Percentiles rank a stretch among this genome's conserved stretches.
phyloP scores from a whole-genome alignment of 92 coral and sea anemone genomes.

The Parazoanthus swiftii region DNA sequence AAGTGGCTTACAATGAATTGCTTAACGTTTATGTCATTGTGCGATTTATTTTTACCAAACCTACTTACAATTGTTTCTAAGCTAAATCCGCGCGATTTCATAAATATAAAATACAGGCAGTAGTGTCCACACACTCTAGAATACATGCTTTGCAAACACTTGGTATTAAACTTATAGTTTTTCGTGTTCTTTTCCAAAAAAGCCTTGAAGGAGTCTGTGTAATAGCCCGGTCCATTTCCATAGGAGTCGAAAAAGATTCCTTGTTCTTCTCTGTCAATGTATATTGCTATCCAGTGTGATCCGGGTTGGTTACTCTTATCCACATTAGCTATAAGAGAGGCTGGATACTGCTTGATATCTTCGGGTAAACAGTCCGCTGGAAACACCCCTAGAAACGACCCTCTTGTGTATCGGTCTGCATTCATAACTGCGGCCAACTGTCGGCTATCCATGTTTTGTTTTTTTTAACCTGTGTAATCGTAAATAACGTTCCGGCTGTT shows the following conservation, averaged over 20 bases:
- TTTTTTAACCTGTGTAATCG: conserved; percentile 14
- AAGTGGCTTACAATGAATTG: neutral
- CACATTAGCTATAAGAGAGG: conserved; percentile 21
- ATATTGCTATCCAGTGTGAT: conserved; percentile 4
- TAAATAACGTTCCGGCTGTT: conserved; percentile 14
- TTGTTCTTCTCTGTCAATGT: neutral
- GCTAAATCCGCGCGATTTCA: conserved; percentile 1
- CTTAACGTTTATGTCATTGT: neutral
- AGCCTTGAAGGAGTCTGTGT: neutral
- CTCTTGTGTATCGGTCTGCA: conserved; percentile 1
- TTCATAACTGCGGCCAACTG: conserved; percentile 7
- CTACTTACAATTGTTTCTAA: conserved; percentile 25
- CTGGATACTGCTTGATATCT: conserved; percentile 10
- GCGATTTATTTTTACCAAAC: neutral
- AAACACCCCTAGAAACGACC: neutral
- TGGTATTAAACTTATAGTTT: neutral
- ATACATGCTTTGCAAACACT: neutral
- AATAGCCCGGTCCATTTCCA: neutral
- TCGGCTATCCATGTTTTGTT: neutral
- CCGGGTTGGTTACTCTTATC: conserved; percentile 6
- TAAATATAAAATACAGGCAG: neutral
- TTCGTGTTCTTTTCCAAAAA: neutral
- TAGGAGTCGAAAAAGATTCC: conserved; percentile 15
- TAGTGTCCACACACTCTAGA: conserved; percentile 10
- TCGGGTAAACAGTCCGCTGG: neutral